Conservation (phyloP, 2,888 invertebrate species). For the Stramonita haemastoma region DNA sequence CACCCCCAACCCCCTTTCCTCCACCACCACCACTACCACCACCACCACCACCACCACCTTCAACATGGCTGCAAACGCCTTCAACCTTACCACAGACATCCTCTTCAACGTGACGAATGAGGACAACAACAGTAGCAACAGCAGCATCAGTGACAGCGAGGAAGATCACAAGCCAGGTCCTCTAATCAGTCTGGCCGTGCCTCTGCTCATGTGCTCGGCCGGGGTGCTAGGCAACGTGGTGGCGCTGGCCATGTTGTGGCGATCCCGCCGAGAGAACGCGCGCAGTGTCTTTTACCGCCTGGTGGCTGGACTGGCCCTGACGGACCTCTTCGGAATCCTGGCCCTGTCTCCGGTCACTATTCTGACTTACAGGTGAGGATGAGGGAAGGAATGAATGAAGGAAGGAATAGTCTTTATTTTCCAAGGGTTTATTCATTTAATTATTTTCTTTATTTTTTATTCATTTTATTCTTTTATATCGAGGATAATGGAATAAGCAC, state of each 20-base stretch:
- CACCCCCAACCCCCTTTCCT: neutral
- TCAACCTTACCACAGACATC: neutral
- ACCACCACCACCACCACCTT: neutral
- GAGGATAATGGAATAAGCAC: too few relatives aligned
- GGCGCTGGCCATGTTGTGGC: slow-evolving; percentile 73
- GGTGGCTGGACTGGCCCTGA: slow-evolving; percentile 69
- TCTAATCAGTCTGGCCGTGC: slow-evolving; percentile 63
- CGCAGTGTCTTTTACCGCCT: slow-evolving; percentile 36
- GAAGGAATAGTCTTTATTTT: too few relatives aligned
- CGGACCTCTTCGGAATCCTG: slow-evolving; percentile 76
- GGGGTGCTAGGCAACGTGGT: slow-evolving; percentile 75
- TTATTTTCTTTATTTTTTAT: too few relatives aligned
- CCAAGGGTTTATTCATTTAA: too few relatives aligned
- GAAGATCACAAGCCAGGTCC: slow-evolving; percentile 47
- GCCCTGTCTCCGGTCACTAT: slow-evolving; percentile 72
- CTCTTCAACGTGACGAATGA: slow-evolving; percentile 35
- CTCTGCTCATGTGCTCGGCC: slow-evolving; percentile 63
- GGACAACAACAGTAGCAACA: neutral
- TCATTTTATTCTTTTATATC: too few relatives aligned
- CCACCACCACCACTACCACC: neutral
- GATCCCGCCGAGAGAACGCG: slow-evolving; percentile 41
- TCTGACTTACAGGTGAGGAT: slow-evolving; percentile 61
- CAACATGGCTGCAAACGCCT: neutral
- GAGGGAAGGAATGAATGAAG: too few relatives aligned
- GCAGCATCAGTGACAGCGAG: neutral